phyloP scores from a whole-genome alignment of 1,140 invertebrate genomes.

The Heliconius hewitsoni region DNA sequence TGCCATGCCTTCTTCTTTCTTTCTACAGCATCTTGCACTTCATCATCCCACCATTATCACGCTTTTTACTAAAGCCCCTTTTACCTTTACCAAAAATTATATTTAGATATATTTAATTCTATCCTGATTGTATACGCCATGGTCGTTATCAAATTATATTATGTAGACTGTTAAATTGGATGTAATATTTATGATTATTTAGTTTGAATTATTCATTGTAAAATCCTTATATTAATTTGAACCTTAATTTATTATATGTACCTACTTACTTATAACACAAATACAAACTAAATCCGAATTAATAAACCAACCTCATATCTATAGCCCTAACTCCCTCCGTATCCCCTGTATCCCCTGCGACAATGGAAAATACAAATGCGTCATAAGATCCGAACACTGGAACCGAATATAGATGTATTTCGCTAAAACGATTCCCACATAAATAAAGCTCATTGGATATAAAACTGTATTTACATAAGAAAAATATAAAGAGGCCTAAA shows the following conservation, averaged over 20 bases:
- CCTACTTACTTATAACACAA: neutral
- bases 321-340: neutral
- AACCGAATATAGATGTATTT: constrained; percentile 73
- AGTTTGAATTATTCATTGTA: too few relatives aligned
- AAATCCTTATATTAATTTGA: too few relatives aligned
- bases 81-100: too few relatives aligned
- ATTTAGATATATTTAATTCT: neutral
- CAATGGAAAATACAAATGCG: constrained; percentile 57
- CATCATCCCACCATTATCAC: too few relatives aligned
- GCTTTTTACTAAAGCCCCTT: too few relatives aligned
- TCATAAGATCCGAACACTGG: constrained; percentile 67
- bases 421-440: constrained; percentile 81
- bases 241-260: too few relatives aligned
- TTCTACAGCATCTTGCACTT: too few relatives aligned
- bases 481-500: constrained; percentile 81
- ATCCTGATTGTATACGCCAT: neutral
- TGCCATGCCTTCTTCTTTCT: too few relatives aligned
- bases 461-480: constrained; percentile 80
- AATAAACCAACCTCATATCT: neutral
- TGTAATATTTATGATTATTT: too few relatives aligned
- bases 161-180: too few relatives aligned
- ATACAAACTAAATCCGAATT: neutral
- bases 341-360: neutral
- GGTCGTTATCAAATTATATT: too few relatives aligned
- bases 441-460: constrained; percentile 82